Base-by-base conservation (phyloP, 2,888 invertebrate genomes). In the Mylabris sibirica region DNA sequence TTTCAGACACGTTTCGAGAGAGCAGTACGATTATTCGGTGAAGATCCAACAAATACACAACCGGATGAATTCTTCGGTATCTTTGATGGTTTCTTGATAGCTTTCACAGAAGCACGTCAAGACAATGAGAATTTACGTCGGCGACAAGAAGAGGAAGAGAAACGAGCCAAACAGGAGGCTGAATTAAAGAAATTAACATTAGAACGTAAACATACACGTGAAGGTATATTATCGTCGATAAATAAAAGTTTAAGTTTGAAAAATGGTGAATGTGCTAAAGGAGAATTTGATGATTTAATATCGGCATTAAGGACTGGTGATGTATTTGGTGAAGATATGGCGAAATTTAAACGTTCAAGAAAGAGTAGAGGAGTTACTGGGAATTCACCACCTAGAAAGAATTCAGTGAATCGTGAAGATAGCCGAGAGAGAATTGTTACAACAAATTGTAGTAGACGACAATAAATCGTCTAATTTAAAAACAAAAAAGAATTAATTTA, bases 221-320 rank as follows among this genome's bases (percentile, higher is more conserved):
- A 94, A 70, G 93, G 93, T 44, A 89, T 93, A 0, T 87, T 94
- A 64, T 91, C 92, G 74, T 92, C 92, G 0, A 93, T 93, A 17
- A 91, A 90, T 60, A 90, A 91, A 75, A 91, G 92, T 22, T 85
- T 93, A 66, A 92, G 87, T 69, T 84, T 90, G 64, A 93, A 92
- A 74, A 91, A 91, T 62, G 89, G 89, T 69, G 81, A 82, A 22
- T 85, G 84, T 68, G 91, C 88, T 67, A 92, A 95, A 80, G 96
- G 97, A 9, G 98, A 98, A 85, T 98, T 98, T 84, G 98, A 98
- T 81, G 98, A 98, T 85, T 88, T 98, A 76, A 98, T 98, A 82
- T 97, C 97, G 0, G 98, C 98, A 0, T 84, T 98, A 64, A 86
- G 97, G 69, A 97, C 98, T 0, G 98, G 98, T 0, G 97, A 97